phyloP scores from a whole-genome alignment of 2,888 invertebrate genomes.

The Nesidiocoris tenuis region DNA sequence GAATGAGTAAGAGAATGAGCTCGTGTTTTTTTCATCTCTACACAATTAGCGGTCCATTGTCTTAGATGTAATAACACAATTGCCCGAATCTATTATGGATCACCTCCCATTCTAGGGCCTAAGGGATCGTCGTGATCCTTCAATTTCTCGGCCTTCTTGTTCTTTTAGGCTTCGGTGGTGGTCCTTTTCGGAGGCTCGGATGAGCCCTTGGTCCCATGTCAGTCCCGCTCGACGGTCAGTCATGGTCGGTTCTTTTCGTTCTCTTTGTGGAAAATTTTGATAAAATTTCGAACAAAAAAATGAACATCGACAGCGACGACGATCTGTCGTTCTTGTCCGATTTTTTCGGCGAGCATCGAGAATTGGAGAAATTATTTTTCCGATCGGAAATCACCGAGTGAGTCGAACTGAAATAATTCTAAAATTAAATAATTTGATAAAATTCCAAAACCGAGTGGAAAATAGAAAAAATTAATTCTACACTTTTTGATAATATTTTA shows the following conservation, averaged over 20 bases:
- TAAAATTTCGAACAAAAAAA: too few relatives aligned
- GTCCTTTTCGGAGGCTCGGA: constrained; percentile 6
- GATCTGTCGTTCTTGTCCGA: background rate
- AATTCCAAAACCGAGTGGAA: too few relatives aligned
- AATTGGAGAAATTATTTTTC: background rate
- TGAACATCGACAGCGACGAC: background rate
- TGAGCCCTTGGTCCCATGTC: constrained; percentile 1
- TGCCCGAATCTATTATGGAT: too few relatives aligned
- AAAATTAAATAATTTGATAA: too few relatives aligned
- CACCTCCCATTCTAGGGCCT: too few relatives aligned
- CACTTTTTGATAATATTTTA: too few relatives aligned
- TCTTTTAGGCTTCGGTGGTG: constrained; percentile 27
- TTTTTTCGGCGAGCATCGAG: background rate
- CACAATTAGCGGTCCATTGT: too few relatives aligned
- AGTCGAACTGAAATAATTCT: too few relatives aligned
- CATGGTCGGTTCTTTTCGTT: constrained; percentile 16
- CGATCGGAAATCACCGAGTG: background rate
- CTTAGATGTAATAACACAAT: too few relatives aligned
- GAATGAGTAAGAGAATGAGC: too few relatives aligned
- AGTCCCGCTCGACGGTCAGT: constrained; percentile 2
- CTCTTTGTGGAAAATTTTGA: background rate
- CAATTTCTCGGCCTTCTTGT: background rate
- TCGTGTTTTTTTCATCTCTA: too few relatives aligned
- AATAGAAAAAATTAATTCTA: too few relatives aligned
- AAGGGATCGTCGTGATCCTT: constrained; percentile 6